Percentiles rank a stretch among this genome's conserved stretches.
These are phyloP conservation scores for Diplodus sargus DNA, from an alignment of 2,797 vertebrate species.

Conservation along the genomic window DNA sequence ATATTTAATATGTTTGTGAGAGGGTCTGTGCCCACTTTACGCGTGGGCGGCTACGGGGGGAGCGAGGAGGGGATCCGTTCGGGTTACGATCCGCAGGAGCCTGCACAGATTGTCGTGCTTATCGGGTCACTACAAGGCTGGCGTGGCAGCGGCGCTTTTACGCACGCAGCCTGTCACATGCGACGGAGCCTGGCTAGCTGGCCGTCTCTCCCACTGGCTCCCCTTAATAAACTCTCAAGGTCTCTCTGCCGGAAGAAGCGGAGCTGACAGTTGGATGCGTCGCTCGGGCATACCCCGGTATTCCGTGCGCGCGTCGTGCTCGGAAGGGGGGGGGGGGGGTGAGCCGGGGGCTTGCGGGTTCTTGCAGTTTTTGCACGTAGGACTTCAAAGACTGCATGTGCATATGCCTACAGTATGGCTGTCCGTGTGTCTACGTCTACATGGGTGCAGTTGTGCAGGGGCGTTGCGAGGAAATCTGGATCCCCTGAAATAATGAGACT, in stretches of 20 bases:
- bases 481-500: not conserved
- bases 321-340: conserved; percentile 13
- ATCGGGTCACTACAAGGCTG: conserved; percentile 62
- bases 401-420: conserved; percentile 29
- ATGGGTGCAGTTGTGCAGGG: conserved; percentile 42
- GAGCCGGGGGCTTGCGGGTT: conserved; percentile 19
- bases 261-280: conserved; percentile 73
- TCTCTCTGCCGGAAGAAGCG: conserved; percentile 72
- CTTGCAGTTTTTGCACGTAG: conserved; percentile 58
- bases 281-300: conserved; percentile 78
- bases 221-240: conserved; percentile 64
- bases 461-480: conserved; percentile 17
- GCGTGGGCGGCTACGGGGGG: conserved; percentile 64
- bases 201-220: conserved; percentile 40
- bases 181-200: conserved; percentile 45
- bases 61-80: conserved; percentile 41
- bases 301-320: conserved; percentile 71
- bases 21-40: conserved; percentile 50
- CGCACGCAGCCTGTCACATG: conserved; percentile 65
- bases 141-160: conserved; percentile 43
- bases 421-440: not conserved
- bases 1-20: conserved; percentile 68
- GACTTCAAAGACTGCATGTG: conserved; percentile 44
- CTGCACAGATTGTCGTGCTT: conserved; percentile 67
- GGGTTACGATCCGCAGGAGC: conserved; percentile 55